Evolutionary conservation across 2,113 vertebrate genomes (phyloP).

Genomic region (Henicopernis longicauda): DNA sequence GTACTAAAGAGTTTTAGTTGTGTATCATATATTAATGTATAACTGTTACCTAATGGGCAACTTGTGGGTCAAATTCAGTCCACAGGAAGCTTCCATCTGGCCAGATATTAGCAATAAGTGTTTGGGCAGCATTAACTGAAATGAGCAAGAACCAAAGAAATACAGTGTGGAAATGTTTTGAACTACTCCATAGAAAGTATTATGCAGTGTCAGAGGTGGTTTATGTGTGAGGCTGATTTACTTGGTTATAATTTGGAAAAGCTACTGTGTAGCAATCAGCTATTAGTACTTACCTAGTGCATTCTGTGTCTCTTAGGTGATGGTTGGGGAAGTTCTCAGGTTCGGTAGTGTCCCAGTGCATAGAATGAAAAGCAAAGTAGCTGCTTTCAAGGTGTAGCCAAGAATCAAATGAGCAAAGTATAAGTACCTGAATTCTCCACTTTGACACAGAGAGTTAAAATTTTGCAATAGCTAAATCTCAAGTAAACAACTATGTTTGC

Average conservation of each 20-base stretch:
- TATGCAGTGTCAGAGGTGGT: background rate
- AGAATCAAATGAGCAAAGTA: background rate
- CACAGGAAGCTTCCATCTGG: background rate
- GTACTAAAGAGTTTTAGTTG: background rate
- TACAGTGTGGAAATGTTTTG: background rate
- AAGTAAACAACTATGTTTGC: background rate
- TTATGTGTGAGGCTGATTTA: background rate
- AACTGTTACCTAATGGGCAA: background rate
- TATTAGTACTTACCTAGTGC: background rate
- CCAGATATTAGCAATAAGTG: background rate
- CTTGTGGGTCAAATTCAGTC: background rate
- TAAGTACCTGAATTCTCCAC: background rate
- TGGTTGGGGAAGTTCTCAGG: background rate
- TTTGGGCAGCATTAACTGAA: background rate
- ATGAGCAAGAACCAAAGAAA: background rate
- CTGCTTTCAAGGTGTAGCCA: background rate
- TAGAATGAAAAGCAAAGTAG: background rate
- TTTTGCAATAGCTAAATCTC: background rate
- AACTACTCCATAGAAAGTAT: background rate
- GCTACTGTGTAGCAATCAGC: background rate
- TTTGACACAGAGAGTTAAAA: background rate
- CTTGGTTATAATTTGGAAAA: background rate
- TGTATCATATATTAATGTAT: background rate
- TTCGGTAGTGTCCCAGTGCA: background rate
- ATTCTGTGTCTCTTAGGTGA: background rate